These are phyloP conservation scores for Sabatieria punctata DNA, from an alignment of 2,888 invertebrate species.

Conservation along the genomic window DNA sequence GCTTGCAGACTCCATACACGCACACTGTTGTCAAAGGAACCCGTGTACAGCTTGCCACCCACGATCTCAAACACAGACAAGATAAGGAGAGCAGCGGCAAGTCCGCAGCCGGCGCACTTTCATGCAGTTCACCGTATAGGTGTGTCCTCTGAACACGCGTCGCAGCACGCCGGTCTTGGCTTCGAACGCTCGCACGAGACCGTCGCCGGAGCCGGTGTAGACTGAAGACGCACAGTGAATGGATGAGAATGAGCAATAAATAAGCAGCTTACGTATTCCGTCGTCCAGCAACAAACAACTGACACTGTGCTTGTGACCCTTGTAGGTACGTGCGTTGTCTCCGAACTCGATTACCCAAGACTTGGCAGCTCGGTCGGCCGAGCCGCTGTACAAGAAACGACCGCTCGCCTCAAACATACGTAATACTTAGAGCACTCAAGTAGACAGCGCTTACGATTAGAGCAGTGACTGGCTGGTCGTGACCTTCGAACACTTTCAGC, in stretches of 20 bases:
- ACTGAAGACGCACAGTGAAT: conserved; percentile 24
- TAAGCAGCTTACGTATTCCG: conserved; percentile 34
- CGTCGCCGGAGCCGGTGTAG: conserved; percentile 37
- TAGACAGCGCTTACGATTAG: conserved; percentile 7
- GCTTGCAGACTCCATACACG: too few relatives aligned
- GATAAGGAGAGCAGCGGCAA: background rate
- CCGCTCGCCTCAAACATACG: conserved; percentile 31
- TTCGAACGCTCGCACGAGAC: conserved; percentile 33
- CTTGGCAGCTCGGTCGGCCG: conserved; percentile 37
- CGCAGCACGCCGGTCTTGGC: conserved; percentile 35
- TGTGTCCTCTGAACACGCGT: conserved; percentile 33
- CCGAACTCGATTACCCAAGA: conserved; percentile 42
- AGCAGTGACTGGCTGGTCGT: conserved; percentile 8
- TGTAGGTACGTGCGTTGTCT: conserved; percentile 37
- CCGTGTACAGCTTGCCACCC: background rate
- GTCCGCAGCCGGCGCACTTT: conserved; percentile 24
- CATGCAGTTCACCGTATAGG: conserved; percentile 32
- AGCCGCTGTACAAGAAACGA: conserved; percentile 39
- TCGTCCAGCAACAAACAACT: conserved; percentile 35
- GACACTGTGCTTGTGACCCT: conserved; percentile 38
- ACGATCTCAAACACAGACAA: background rate
- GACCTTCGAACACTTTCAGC: background rate
- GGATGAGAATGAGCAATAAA: background rate
- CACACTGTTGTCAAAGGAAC: background rate
- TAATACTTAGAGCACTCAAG: background rate